Conservation (phyloP, 2,888 invertebrate species). For the Hemithea aestivaria region DNA sequence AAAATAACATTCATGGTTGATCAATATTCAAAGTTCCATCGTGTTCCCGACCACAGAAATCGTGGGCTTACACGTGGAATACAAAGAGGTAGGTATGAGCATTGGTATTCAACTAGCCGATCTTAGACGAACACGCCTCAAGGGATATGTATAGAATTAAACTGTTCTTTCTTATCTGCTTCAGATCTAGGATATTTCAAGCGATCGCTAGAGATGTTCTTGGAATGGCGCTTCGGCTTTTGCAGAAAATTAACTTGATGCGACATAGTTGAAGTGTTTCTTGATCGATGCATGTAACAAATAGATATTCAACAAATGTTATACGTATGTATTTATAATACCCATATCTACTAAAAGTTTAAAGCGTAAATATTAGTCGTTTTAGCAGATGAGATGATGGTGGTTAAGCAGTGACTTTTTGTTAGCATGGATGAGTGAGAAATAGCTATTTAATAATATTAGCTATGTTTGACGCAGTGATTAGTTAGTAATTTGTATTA, state of each 20-base stretch:
- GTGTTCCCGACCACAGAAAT: constrained; percentile 66
- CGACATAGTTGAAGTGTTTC: no score
- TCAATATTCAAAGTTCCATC: constrained; percentile 70
- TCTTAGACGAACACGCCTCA: constrained; percentile 51
- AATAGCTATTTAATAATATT: background rate
- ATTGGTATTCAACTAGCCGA: constrained; percentile 64
- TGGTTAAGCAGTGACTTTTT: constrained; percentile 1
- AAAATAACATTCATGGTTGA: constrained; percentile 40
- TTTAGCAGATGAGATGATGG: background rate
- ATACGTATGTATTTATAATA: no score
- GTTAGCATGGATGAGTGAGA: constrained; percentile 7
- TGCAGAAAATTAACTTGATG: background rate
- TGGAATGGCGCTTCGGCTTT: constrained; percentile 8
- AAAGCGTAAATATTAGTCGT: no score
- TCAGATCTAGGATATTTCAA: constrained; percentile 38
- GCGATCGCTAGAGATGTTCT: constrained; percentile 17
- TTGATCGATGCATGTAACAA: no score
- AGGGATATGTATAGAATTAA: constrained; percentile 52
- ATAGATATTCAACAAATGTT: no score
- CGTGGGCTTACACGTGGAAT: constrained; percentile 63
- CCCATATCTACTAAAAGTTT: no score
- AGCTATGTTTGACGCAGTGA: no score
- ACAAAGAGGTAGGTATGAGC: constrained; percentile 46
- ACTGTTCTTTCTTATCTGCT: constrained; percentile 46
- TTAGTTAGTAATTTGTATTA: background rate